phyloP scores from a whole-genome alignment of 2,113 vertebrate genomes.

The Notarius lentiginosus region DNA sequence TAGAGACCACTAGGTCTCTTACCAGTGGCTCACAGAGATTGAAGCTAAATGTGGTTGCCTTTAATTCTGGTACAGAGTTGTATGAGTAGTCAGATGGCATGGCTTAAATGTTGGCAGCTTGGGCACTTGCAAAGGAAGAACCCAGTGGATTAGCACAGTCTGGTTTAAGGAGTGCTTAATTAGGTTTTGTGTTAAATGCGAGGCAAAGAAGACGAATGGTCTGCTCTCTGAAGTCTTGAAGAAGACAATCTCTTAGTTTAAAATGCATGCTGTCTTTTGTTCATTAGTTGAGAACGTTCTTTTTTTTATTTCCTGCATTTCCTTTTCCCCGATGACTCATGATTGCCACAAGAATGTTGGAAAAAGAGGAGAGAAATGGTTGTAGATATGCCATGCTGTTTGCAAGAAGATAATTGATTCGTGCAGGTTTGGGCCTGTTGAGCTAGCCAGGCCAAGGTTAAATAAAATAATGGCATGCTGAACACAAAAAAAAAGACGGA shows the following conservation, averaged over 20 bases:
- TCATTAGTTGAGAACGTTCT: not conserved
- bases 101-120: conserved; percentile 9
- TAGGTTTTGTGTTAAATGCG: not conserved
- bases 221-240: not conserved
- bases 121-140: conserved; percentile 26
- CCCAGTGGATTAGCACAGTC: conserved; percentile 24
- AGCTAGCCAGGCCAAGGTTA: conserved; percentile 8
- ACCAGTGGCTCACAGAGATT: conserved; percentile 13
- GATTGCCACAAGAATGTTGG: conserved; percentile 12
- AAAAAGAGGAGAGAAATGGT: conserved; percentile 6
- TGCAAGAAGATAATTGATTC: conserved; percentile 14
- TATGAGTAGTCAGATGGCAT: not conserved
- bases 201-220: conserved; percentile 6
- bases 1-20: conserved; percentile 28
- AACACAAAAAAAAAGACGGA: not conserved
- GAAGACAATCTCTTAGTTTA: not conserved
- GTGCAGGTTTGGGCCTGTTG: conserved; percentile 43
- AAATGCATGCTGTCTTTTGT: not conserved
- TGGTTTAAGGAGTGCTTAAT: conserved; percentile 25
- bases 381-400: conserved; percentile 15
- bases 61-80: conserved; percentile 18
- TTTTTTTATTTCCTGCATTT: not conserved
- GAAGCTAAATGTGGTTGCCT: conserved; percentile 26
- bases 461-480: not conserved
- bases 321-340: not conserved